phyloP scores from a whole-genome alignment of 2,888 invertebrate genomes.

The Mermis nigrescens region DNA sequence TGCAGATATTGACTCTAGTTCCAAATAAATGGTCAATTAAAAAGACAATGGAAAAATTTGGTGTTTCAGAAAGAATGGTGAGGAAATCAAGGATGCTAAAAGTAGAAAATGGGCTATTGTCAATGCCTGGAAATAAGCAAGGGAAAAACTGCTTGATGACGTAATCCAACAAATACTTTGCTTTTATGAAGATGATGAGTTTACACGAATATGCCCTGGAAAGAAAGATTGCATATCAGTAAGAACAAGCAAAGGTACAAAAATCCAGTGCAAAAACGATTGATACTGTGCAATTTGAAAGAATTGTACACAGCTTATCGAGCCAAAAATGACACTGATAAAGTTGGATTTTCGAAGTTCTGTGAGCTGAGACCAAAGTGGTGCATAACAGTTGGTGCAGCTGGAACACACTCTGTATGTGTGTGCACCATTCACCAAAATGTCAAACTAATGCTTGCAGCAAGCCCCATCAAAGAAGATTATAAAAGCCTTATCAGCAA shows the following conservation, averaged over 20 bases:
- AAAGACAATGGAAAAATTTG: not conserved
- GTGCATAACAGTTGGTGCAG: not conserved
- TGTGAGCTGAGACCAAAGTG: not conserved
- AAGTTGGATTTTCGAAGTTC: not conserved
- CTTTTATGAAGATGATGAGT: not conserved
- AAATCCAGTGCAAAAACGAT: not conserved
- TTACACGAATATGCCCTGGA: not conserved
- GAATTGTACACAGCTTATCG: not conserved
- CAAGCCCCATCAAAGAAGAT: not conserved
- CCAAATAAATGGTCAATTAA: not conserved
- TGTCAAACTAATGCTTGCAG: not conserved
- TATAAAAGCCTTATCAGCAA: not conserved
- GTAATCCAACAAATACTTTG: not conserved
- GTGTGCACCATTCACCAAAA: not conserved
- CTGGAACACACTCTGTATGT: not conserved
- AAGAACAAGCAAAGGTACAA: no score
- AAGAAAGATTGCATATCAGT: no score
- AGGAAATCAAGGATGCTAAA: not conserved
- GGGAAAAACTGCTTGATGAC: not conserved
- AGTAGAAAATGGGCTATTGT: not conserved
- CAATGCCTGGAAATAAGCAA: not conserved
- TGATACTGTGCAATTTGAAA: not conserved
- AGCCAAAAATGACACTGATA: not conserved
- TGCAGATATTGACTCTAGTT: not conserved
- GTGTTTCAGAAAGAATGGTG: not conserved